phyloP scores from a whole-genome alignment of 1,140 invertebrate genomes.

The Halyomorpha halys region DNA sequence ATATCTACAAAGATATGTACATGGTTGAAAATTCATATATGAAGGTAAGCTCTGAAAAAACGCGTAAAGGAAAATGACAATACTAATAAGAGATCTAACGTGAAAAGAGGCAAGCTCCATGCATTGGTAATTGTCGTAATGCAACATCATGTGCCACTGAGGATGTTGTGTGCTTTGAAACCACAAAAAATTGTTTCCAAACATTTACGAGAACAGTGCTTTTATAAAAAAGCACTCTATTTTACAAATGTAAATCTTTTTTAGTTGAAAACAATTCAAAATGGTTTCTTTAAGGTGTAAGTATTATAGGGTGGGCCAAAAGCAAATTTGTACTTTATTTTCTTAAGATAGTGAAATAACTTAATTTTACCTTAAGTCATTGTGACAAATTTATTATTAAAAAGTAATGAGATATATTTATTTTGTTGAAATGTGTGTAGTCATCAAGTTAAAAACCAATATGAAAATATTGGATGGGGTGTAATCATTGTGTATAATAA shows the following conservation, averaged over 20 bases:
- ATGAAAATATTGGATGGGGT: too few relatives aligned
- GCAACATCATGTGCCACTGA: constrained; percentile 18
- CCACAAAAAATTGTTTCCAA: constrained; percentile 3
- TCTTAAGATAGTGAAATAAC: neutral
- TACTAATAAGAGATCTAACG: constrained; percentile 13
- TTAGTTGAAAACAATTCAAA: neutral
- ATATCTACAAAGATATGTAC: constrained; percentile 14
- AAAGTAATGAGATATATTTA: too few relatives aligned
- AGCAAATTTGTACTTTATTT: neutral
- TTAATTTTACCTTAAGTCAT: too few relatives aligned
- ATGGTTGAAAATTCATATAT: constrained; percentile 9
- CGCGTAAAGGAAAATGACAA: constrained; percentile 14
- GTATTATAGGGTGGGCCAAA: constrained; percentile 7
- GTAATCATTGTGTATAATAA: too few relatives aligned
- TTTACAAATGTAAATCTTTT: too few relatives aligned
- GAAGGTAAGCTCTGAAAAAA: constrained; percentile 13
- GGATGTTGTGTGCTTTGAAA: constrained; percentile 14
- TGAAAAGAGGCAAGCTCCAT: constrained; percentile 17
- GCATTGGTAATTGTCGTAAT: constrained; percentile 18
- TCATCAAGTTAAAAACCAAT: too few relatives aligned
- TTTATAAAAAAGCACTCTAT: too few relatives aligned
- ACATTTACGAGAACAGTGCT: too few relatives aligned
- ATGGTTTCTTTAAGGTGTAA: constrained; percentile 11
- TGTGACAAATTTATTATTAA: too few relatives aligned
- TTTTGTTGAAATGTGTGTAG: too few relatives aligned